phyloP scores from a whole-genome alignment of 2,113 vertebrate species.

The Petroica traversi region DNA sequence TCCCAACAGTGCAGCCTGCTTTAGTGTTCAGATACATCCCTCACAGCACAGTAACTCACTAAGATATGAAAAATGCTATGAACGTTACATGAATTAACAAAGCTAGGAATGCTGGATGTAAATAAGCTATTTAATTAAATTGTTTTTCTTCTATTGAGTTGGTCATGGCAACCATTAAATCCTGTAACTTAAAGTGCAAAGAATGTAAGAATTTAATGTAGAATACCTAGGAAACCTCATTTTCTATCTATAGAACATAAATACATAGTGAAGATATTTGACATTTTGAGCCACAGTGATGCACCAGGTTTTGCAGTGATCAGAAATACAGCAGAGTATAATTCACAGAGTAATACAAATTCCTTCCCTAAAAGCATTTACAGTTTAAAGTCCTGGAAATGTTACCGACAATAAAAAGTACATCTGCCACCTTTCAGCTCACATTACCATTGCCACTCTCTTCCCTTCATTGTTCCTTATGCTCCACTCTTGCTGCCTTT shows the following conservation, averaged over 20 bases:
- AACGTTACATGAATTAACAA: not conserved
- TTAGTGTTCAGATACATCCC: not conserved
- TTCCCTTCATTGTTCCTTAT: not conserved
- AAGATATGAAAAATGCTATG: not conserved
- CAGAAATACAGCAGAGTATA: not conserved
- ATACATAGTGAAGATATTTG: not conserved
- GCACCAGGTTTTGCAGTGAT: not conserved
- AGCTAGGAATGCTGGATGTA: not conserved
- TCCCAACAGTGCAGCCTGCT: not conserved
- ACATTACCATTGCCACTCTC: not conserved
- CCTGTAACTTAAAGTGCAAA: not conserved
- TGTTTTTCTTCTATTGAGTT: not conserved
- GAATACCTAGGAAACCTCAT: not conserved
- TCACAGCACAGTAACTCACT: not conserved
- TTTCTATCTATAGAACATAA: not conserved
- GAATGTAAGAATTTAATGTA: not conserved
- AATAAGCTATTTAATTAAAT: not conserved
- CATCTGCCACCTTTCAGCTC: not conserved
- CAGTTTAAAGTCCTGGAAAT: not conserved
- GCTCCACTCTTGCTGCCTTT: not conserved
- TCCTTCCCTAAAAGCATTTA: not conserved
- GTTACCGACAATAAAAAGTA: rapidly evolving
- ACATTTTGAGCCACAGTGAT: not conserved
- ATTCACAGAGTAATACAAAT: not conserved
- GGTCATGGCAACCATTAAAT: not conserved